phyloP scores from a whole-genome alignment of 1,140 invertebrate genomes.

The Drosophila bifasciata region DNA sequence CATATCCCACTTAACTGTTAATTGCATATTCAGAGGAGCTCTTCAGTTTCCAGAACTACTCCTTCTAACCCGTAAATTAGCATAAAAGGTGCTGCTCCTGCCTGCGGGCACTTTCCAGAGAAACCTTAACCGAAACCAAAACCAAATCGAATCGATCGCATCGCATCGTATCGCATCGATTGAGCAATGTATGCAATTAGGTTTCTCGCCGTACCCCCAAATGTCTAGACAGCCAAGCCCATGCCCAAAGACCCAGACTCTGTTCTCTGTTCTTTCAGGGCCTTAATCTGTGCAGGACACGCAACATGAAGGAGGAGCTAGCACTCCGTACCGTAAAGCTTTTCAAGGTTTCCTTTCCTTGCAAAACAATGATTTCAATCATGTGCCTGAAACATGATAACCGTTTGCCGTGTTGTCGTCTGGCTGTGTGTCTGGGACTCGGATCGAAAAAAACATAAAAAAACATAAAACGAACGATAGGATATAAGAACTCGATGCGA shows the following conservation, averaged over 20 bases:
- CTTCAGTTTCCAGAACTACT: slow-evolving; percentile 47
- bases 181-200: slow-evolving; percentile 76
- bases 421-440: slow-evolving; percentile 25
- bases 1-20: slow-evolving; percentile 45
- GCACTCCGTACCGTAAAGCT: slow-evolving; percentile 3
- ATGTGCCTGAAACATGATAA: slow-evolving; percentile 81
- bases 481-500: slow-evolving; percentile 12
- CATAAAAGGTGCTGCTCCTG: slow-evolving; percentile 38
- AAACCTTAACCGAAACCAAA: slow-evolving; percentile 37
- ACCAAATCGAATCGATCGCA: slow-evolving; percentile 19
- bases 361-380: slow-evolving; percentile 67
- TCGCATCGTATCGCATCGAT: slow-evolving; percentile 54
- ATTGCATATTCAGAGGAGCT: slow-evolving; percentile 37
- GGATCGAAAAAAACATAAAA: slow-evolving; percentile 16
- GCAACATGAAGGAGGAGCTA: slow-evolving; percentile 46
- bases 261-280: too few relatives aligned
- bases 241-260: slow-evolving; percentile 1
- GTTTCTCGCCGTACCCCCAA: slow-evolving; percentile 31
- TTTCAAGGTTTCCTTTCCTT: slow-evolving; percentile 41
- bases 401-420: slow-evolving; percentile 27
- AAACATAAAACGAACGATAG: slow-evolving; percentile 26
- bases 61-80: slow-evolving; percentile 51
- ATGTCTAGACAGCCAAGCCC: slow-evolving; percentile 65
- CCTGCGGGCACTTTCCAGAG: slow-evolving; percentile 58
- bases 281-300: slow-evolving; percentile 75